These are phyloP conservation scores for Julus scandinavius DNA, from an alignment of 2,888 invertebrate species.

Conservation along the genomic window DNA sequence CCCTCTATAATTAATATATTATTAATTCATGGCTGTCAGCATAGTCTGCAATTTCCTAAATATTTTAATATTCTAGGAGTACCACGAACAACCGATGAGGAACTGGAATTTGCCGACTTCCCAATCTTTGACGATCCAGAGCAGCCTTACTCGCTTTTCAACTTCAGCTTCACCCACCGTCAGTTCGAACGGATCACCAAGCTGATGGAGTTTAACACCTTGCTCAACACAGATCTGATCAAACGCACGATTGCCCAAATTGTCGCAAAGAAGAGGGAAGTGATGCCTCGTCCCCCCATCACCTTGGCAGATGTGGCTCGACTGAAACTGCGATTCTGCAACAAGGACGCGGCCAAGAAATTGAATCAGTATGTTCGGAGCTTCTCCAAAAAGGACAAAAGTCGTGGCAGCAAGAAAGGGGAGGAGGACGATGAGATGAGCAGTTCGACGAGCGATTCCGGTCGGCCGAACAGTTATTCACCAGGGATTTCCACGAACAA, in stretches of 20 bases:
- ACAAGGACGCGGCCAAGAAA: slow-evolving; percentile 53
- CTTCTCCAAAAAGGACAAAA: slow-evolving; percentile 56
- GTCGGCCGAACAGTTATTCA: background rate
- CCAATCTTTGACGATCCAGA: slow-evolving; percentile 66
- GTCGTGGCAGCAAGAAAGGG: background rate
- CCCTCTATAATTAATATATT: too few species aligned
- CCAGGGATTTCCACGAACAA: background rate
- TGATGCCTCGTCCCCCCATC: slow-evolving; percentile 59
- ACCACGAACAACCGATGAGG: slow-evolving; percentile 65
- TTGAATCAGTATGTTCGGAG: slow-evolving; percentile 55
- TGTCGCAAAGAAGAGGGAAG: slow-evolving; percentile 61
- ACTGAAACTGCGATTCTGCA: slow-evolving; percentile 56
- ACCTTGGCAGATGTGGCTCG: slow-evolving; percentile 56
- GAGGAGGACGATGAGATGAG: background rate
- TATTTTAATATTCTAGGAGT: slow-evolving; percentile 62
- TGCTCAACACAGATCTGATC: slow-evolving; percentile 64
- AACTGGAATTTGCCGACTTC: slow-evolving; percentile 66
- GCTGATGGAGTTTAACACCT: slow-evolving; percentile 67
- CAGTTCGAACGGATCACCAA: slow-evolving; percentile 66
- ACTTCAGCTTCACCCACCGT: slow-evolving; percentile 66
- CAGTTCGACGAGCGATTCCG: background rate
- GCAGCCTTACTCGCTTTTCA: slow-evolving; percentile 67
- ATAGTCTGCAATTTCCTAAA: background rate
- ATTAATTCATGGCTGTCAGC: too few species aligned
- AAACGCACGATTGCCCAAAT: slow-evolving; percentile 63